Percentiles rank a stretch among this genome's conserved stretches.
Conservation (phyloP, 2,888 invertebrate genomes). For the Mechanitis mazaeus region DNA sequence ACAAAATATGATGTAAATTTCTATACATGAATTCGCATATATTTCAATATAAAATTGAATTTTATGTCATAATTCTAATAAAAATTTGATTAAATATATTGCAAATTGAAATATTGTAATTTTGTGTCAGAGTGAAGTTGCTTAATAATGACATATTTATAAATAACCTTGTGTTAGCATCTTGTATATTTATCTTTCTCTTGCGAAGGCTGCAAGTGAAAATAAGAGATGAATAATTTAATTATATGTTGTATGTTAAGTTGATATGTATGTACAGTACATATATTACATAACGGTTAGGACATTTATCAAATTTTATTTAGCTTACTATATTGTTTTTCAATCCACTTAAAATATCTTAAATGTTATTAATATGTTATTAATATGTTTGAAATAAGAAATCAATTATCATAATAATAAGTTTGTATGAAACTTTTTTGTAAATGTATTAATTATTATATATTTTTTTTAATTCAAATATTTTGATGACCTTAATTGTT, state of each 20-base stretch:
- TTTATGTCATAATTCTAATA: background rate
- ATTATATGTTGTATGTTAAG: too few species aligned
- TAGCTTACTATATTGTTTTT: background rate
- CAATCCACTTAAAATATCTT: background rate
- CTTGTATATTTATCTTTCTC: background rate
- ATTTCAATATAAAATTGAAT: background rate
- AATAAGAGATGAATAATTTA: constrained; percentile 1
- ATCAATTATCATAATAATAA: background rate
- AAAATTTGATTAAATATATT: background rate
- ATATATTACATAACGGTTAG: too few species aligned
- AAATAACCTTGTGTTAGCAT: too few species aligned
- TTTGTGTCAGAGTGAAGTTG: background rate
- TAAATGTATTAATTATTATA: too few species aligned
- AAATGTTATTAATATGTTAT: too few species aligned
- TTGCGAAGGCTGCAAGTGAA: background rate
- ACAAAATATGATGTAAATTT: too few species aligned
- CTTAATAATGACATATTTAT: too few species aligned
- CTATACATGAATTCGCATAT: background rate
- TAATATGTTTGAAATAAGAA: background rate
- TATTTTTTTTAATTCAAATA: background rate
- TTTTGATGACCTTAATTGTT: background rate
- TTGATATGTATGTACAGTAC: too few species aligned
- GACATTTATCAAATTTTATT: too few species aligned
- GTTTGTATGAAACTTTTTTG: background rate
- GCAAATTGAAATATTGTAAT: background rate